Conservation (phyloP, 2,888 invertebrate genomes). For the Ptilodon capucinus region DNA sequence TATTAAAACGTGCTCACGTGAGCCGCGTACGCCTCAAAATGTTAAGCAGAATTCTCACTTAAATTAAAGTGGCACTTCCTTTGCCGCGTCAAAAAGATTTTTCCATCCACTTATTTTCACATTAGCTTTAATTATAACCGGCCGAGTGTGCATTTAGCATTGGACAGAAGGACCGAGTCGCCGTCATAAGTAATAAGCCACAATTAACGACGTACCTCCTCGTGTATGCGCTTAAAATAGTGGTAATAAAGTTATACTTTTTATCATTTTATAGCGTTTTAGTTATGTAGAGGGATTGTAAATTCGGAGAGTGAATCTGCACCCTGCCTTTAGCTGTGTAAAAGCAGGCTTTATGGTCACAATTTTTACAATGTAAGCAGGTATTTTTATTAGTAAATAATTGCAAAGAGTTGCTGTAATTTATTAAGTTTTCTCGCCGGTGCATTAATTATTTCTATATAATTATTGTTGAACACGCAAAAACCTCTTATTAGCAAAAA, state of each 20-base stretch:
- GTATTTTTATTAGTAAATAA: too few species aligned
- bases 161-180: background rate
- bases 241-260: background rate
- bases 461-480: too few species aligned
- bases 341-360: too few species aligned
- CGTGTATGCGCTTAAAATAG: background rate
- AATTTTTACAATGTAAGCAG: too few species aligned
- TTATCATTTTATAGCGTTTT: background rate
- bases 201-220: background rate
- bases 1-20: background rate
- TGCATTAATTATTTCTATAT: too few species aligned
- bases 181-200: background rate
- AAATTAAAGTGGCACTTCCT: conserved; percentile 6
- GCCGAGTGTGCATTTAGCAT: conserved; percentile 7
- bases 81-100: conserved; percentile 8
- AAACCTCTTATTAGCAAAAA: too few species aligned
- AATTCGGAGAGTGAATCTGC: too few species aligned
- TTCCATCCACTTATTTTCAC: conserved; percentile 17
- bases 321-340: too few species aligned
- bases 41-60: conserved; percentile 5
- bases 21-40: conserved; percentile 1
- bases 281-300: too few species aligned
- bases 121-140: conserved; percentile 20
- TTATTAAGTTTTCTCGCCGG: too few species aligned
- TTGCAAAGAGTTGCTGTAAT: too few species aligned